Base-by-base conservation (phyloP, 2,888 invertebrate genomes). In the Synanthedon formicaeformis region DNA sequence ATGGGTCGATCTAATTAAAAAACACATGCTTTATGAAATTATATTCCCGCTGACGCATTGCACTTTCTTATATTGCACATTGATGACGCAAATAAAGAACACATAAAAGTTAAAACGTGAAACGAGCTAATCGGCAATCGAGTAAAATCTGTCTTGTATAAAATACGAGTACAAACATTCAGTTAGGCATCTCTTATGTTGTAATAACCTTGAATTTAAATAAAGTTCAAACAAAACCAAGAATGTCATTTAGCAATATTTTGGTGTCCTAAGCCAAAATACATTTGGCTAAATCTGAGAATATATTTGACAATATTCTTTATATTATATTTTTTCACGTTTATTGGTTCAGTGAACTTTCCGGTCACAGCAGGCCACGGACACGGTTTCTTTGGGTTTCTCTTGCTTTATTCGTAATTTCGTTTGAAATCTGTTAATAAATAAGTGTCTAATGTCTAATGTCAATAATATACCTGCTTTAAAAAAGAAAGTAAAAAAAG, bases 261-360 rank as follows among this genome's bases (percentile, higher is more conserved):
- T 61, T 59, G 53, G 58, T 54, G 56, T 58, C 55, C 54, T 52
- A 55, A 57, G 58, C 59, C 57, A 60, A 58, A 58, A 55, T 11
- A 45, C 52, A 52, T 55, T 57, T 53, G 51, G 54, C 60, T 54
- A 53, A 53, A 53, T 62, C 63, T 64, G 57, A 66, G 68, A 67
- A 66, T 66, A 23, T 23, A 71, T 63, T 62, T 52, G 54, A 58
- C 59, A 63, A 68, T 66, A 23, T 66, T 49, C 49, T 49, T 16
- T 12, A 12, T 49, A 60, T 61, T 49, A 60, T 61, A 63, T 10
- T 34, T 34, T 34, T 34, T 34, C 34, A 34, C 34, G 34, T 34
- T 34, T 65, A 55, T 56, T 66, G 69, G 77, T 75, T 77, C 75
- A 74, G 60, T 73, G 75, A 77, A 73, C 76, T 71, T 69, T 59